Conservation (phyloP, 2,113 vertebrate species). For the Aldabrachelys gigantea region DNA sequence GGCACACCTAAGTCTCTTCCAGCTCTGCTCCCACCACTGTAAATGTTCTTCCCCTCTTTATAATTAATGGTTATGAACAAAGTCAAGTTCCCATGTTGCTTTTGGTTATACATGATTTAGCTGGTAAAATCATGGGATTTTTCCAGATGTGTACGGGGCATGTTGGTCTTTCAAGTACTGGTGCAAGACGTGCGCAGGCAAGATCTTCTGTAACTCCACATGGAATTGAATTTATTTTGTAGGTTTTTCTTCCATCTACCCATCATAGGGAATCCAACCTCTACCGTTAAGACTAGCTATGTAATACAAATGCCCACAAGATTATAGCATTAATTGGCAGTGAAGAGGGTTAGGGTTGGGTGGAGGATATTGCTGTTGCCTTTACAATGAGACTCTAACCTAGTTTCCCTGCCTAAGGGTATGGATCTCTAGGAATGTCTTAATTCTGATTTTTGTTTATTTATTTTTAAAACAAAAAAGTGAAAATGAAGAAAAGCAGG, state of each 20-base stretch:
- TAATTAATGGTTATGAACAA: neutral
- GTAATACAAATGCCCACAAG: neutral
- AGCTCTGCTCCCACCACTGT: neutral
- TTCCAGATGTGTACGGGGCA: neutral
- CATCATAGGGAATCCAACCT: neutral
- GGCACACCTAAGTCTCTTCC: too few species aligned
- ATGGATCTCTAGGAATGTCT: neutral
- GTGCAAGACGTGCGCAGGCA: too few species aligned
- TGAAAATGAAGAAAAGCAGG: neutral
- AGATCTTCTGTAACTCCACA: too few species aligned
- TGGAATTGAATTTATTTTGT: neutral
- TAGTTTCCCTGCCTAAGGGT: neutral
- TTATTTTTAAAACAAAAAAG: neutral
- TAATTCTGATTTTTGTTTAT: neutral
- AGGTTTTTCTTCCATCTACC: neutral
- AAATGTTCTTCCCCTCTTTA: neutral
- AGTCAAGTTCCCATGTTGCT: neutral
- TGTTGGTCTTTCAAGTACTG: too few species aligned
- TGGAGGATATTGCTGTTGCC: neutral
- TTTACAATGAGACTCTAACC: neutral
- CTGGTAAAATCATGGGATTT: neutral
- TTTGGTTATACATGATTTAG: neutral
- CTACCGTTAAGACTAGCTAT: neutral
- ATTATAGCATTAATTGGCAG: neutral
- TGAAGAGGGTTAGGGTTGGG: neutral